Base-by-base conservation (phyloP, 2,888 invertebrate species). In the Sminthurides aquaticus region DNA sequence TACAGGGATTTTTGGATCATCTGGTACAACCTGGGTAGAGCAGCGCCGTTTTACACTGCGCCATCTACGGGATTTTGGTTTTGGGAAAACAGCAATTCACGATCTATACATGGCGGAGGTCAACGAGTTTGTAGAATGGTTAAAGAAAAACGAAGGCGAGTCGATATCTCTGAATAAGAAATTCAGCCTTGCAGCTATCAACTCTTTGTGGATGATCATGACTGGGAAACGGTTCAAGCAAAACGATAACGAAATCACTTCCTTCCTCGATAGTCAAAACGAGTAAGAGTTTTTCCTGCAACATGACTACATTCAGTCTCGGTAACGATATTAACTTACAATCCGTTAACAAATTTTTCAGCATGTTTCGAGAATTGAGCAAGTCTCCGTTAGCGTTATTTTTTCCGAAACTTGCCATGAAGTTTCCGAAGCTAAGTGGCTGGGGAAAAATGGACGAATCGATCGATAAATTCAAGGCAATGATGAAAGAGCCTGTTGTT, bases 21-120 rank as follows among this genome's bases (percentile, higher is more conserved):
- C 66, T 5, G 66, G 67, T 1, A 20, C 34, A 1, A 49, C 49
- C 26, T 69, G 69, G 69, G 67, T 63, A 24, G 43, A 57, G 20
- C 65, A 62, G 28, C 29, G 69, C 1, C 60, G 65, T 3, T 69
- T 68, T 26, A 66, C 64, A 2, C 43, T 69, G 1, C 54, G 65
- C 26, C 59, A 52, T 8, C 52, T 69, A 1, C 20, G 63, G n/a
- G 63, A 67, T 27, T 61, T 69, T 60, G 67, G 69, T 1, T 69
- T 69, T 27, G 59, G 59, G n/a, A 67, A 63, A 29, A 62, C 29
- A 1, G 34, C 56, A 8, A 66, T 67, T 63, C 64, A 67, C 28
- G 18, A 28, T 25, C 27, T 57, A 2, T 63, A 65, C n/a, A 11
- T 66, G 62, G 60, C 58, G 2, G 69, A 69, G 48, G 67, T 64